A percentile compares a stretch with the other conserved stretches of the same genome.
phyloP scores from a whole-genome alignment of 2,888 invertebrate genomes.

The Cryptophagus acutangulus region DNA sequence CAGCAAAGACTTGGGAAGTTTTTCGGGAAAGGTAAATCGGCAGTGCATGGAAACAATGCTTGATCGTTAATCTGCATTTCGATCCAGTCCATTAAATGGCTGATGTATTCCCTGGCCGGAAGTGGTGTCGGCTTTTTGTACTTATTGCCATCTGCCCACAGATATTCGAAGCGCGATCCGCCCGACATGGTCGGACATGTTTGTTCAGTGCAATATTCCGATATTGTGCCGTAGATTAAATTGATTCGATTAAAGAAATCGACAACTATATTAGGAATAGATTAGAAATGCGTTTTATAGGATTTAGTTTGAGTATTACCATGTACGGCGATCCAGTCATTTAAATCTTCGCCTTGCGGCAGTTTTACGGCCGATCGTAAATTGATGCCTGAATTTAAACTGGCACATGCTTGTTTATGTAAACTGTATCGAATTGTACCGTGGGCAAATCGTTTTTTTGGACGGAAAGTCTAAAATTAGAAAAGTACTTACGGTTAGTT shows the following conservation, averaged over 20 bases:
- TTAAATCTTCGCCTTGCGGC: constrained; percentile 76
- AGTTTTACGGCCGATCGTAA: constrained; percentile 73
- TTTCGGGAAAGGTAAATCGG: constrained; percentile 83
- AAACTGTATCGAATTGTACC: constrained; percentile 83
- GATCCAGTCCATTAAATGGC: constrained; percentile 85
- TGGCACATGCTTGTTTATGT: constrained; percentile 88
- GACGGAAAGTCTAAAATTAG: constrained; percentile 73
- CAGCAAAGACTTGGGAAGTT: constrained; percentile 72
- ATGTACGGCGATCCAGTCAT: constrained; percentile 92
- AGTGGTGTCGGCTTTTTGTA: constrained; percentile 75
- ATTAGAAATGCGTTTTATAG: neutral
- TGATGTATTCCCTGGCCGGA: constrained; percentile 79
- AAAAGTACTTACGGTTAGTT: constrained; percentile 9
- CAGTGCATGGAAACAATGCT: constrained; percentile 75
- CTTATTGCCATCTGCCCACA: constrained; percentile 82
- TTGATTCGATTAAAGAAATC: constrained; percentile 94
- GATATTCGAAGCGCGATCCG: constrained; percentile 81
- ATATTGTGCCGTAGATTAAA: constrained; percentile 84
- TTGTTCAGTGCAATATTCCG: constrained; percentile 75
- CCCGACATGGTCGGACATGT: constrained; percentile 89
- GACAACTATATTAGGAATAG: constrained; percentile 61
- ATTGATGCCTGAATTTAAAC: constrained; percentile 84
- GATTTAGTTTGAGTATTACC: constrained; percentile 51
- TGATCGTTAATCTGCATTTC: constrained; percentile 88
- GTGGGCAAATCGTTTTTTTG: constrained; percentile 80